Evolutionary conservation across 2,113 vertebrate species (phyloP), one percentile per base, ranked within the genome.

Genomic region (Hoplias malabaricus): DNA sequence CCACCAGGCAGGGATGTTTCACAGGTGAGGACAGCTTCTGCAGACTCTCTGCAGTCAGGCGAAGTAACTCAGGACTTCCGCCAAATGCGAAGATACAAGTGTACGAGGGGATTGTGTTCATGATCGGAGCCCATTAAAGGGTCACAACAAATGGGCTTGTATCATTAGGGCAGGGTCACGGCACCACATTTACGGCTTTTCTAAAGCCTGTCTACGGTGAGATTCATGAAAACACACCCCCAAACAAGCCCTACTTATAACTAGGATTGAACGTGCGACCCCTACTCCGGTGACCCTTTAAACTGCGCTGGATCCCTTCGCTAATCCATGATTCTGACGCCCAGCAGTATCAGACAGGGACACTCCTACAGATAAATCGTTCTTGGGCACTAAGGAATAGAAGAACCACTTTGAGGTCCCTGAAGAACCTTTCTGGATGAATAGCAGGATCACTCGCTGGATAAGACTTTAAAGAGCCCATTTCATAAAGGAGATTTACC

Each of bases 101-200:
- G 31, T 5, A 61, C 5, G 57, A 31, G 27, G 29, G 21, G 3
- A 2, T 27, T 59, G 33, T 34, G 3, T 14, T 59, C 54, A 11
- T 33, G 48, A 53, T 61, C 29, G 29, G 29, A n/a, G 14, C 42
- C 23, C 73, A 56, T 76, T 56, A 33, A 21, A 12, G 13, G 48
- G 73, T 56, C 73, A 29, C 10, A 50, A 63, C 31, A 75, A 40
- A 38, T 27, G 34, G 73, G 50, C 42, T 21, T 2, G n/a, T n/a
- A 53, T 75, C 34, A 25, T 54, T 54, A 54, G 21, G 21, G 5
- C 1, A 10, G 73, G 54, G 59, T 65, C 73, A 27, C 11, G 11
- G 23, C 27, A 38, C 16, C 19, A 25, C 59, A 11, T 65, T 63
- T 36, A 36, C 38, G 19, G 29, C 57, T 4, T 16, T 61, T 61